A percentile compares a stretch with the other conserved stretches of the same genome.
phyloP scores from a whole-genome alignment of 1,140 invertebrate genomes.

The Nasonia vitripennis region DNA sequence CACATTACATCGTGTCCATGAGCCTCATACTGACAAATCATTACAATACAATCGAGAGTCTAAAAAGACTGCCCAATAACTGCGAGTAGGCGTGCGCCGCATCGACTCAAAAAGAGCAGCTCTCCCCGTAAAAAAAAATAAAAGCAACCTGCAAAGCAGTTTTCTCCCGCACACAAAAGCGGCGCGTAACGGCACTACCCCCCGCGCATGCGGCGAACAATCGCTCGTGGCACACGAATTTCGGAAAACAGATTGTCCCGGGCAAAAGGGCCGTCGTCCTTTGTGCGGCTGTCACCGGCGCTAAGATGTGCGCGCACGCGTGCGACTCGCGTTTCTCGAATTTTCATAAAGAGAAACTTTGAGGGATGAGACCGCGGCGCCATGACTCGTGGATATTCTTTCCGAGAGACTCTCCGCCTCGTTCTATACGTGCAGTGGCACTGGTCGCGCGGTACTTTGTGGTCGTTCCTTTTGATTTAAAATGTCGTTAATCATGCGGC shows the following conservation, averaged over 20 bases:
- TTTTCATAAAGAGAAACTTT: slow-evolving; percentile 49
- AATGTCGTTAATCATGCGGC: slow-evolving; percentile 49
- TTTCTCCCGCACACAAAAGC: slow-evolving; percentile 8
- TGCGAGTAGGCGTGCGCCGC: neutral
- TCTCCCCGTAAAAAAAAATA: neutral
- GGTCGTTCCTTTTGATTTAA: slow-evolving; percentile 50
- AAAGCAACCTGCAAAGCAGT: neutral
- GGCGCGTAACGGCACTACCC: slow-evolving; percentile 44
- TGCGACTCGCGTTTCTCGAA: slow-evolving; percentile 42
- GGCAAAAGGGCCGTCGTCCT: slow-evolving; percentile 52
- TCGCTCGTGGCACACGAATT: slow-evolving; percentile 61
- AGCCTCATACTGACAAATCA: neutral
- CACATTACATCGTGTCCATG: too few species aligned
- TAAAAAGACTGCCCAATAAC: neutral
- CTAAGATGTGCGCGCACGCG: slow-evolving; percentile 19
- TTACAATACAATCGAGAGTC: neutral
- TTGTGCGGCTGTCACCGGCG: slow-evolving; percentile 66
- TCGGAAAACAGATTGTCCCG: slow-evolving; percentile 60
- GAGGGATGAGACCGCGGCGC: slow-evolving; percentile 38
- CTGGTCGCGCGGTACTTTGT: neutral
- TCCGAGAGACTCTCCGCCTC: neutral
- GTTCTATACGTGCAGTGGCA: neutral
- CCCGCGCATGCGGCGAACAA: slow-evolving; percentile 55
- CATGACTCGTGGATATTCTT: slow-evolving; percentile 42
- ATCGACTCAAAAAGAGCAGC: slow-evolving; percentile 17